These are phyloP conservation scores for Tupaia chinensis DNA, from an alignment of 2,113 vertebrate genomes.

Conservation along the genomic window DNA sequence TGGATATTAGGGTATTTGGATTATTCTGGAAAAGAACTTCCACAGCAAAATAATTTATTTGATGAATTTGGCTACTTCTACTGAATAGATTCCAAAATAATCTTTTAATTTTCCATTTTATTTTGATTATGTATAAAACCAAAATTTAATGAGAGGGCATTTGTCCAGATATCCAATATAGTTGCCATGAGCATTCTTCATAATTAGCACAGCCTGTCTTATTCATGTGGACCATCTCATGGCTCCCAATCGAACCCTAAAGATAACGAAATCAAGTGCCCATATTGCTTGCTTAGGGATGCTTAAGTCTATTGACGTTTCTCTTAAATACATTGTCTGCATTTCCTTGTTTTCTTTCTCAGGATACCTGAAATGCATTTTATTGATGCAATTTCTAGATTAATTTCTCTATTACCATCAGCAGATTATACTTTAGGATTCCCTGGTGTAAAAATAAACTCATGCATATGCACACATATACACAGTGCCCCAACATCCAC, in stretches of 20 bases:
- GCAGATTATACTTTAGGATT: background rate
- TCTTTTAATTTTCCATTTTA: slow-evolving; percentile 68
- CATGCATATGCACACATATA: background rate
- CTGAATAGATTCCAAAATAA: slow-evolving; percentile 63
- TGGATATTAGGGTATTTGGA: slow-evolving; percentile 40
- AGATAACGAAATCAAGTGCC: background rate
- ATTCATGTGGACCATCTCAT: background rate
- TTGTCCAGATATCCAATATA: slow-evolving; percentile 43
- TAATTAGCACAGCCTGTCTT: slow-evolving; percentile 13
- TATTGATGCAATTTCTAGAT: background rate
- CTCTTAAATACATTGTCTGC: background rate
- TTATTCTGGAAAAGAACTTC: slow-evolving; percentile 6
- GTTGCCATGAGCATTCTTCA: slow-evolving; percentile 46
- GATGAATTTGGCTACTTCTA: slow-evolving; percentile 59
- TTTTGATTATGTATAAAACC: slow-evolving; percentile 65
- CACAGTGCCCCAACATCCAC: background rate
- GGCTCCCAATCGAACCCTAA: background rate
- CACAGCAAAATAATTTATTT: slow-evolving; percentile 38
- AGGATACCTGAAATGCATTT: slow-evolving; percentile 25
- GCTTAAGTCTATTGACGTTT: background rate
- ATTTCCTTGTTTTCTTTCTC: slow-evolving; percentile 32
- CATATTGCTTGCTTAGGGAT: background rate
- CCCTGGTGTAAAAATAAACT: background rate
- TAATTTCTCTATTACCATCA: slow-evolving; percentile 19
- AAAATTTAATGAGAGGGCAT: slow-evolving; percentile 54